phyloP scores from a whole-genome alignment of 2,113 vertebrate species.

The Numenius arquata region DNA sequence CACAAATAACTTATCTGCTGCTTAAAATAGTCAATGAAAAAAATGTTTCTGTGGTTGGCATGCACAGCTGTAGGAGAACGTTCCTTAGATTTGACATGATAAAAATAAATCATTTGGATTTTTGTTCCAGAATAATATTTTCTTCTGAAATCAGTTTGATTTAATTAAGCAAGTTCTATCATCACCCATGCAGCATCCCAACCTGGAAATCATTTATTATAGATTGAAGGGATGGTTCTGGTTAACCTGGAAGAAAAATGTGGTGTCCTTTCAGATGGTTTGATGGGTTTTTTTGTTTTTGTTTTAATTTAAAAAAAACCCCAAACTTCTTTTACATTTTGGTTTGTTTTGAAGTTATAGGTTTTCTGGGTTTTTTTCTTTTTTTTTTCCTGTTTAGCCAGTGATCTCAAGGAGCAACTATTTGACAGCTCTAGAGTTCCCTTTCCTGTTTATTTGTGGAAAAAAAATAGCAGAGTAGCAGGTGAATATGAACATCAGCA shows the following conservation, averaged over 20 bases:
- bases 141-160: background rate
- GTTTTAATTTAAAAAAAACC: background rate
- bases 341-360: background rate
- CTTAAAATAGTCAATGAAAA: background rate
- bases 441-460: background rate
- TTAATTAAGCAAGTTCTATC: background rate
- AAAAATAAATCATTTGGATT: background rate
- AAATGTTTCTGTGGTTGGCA: background rate
- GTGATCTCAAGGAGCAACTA: background rate
- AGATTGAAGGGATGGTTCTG: background rate
- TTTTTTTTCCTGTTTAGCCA: background rate
- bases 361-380: background rate
- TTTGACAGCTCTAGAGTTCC: background rate
- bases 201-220: background rate
- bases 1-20: background rate
- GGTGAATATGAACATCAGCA: background rate
- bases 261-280: background rate
- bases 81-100: background rate
- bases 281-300: background rate
- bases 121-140: background rate
- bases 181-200: background rate
- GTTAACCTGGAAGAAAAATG: background rate
- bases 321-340: background rate
- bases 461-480: conserved; percentile 38
- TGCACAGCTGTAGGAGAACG: background rate